Evolutionary conservation across 2,113 vertebrate species (phyloP), one percentile per base, ranked within the genome.

Genomic region (Neotragus pygmaeus): DNA sequence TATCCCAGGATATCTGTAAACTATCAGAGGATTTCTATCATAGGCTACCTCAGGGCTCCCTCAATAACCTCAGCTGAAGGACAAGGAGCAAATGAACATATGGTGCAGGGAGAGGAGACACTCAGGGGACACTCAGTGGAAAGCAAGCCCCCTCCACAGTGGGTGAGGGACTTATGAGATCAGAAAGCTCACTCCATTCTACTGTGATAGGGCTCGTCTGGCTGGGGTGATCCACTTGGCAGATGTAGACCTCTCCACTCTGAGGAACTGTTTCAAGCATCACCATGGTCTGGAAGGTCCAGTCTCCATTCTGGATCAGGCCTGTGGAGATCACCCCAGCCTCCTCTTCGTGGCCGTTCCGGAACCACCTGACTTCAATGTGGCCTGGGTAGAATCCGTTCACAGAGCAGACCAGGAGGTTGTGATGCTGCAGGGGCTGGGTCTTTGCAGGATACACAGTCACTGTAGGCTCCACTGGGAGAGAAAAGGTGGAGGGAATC

Each of bases 361-460:
- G 58, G 93, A 97, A 55, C 98, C 97, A 98, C 13, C 27, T 92
- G 91, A 98, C 88, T 43, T 98, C 95, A 39, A 97, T 9, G 30
- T 45, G 7, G 25, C 97, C 86, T 4, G 98, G 97, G 8, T 98
- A 98, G 98, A 98, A 98, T 0, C 95, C 96, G 0, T 19, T 95
- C 96, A 99, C 98, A 7, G 97, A 88, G 78, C 97, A 98, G 45
- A 98, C 94, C 89, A 98, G 92, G 60, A 98, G 89, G 92, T 19
- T 93, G 95, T 98, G 96, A 51, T 95, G 97, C 49, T 93, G 51
- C 51, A 96, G 30, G 30, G 90, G 73, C 73, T 86, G 60, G 0
- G 53, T 81, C 57, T 92, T 95, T 1, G 45, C 0, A 12, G 97
- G 95, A 55, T 95, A 90, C 64, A 98, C 92, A 0, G 77, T 97